Evolutionary conservation across 2,113 vertebrate genomes (phyloP), one percentile per base, ranked within the genome.

Genomic region (Promerops cafer): DNA sequence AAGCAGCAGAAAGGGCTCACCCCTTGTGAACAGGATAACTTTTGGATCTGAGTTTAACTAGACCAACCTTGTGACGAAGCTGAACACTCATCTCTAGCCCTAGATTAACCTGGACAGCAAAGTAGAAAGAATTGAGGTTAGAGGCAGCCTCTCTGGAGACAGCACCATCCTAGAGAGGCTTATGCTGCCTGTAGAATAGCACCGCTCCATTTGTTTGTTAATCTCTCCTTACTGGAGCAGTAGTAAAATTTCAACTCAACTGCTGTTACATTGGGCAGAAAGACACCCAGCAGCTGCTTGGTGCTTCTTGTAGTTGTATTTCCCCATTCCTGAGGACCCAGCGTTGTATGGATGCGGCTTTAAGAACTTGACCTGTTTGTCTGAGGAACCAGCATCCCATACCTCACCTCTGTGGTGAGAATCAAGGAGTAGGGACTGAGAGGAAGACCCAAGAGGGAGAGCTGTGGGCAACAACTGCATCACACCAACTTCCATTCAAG

Each of bases 401-500:
- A 39, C 5, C 20, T 23, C 9, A 4, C 23, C 20, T 33, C 5
- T n/a, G 15, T 57, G 56, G 16, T 0, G 16, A 45, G 45, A 87
- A 74, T 22, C 2, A 4, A 71, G 33, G 45, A 53, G 10, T 2
- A 57, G 33, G 16, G 16, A 26, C 24, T 30, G 22, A 77, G 19
- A 49, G 27, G 18, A 50, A 66, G 26, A 63, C 6, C 7, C 0
- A 1, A 45, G 16, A 40, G n/a, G 52, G 30, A 59, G 28, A 75
- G 10, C 31, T 1, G 1, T 16, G 66, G 14, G 11, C 35, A 89
- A 5, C 12, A 21, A 15, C 13, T 28, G n/a, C n/a, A 33, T 42
- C 0, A 0, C 40, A 40, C 8, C 6, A 7, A 8, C 27, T 49
- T 81, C 27, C 13, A 68, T 27, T 16, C 3, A 7, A 81, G 24